Percentiles rank a stretch among this genome's conserved stretches.
Evolutionary conservation across 1,140 invertebrate genomes (phyloP).

Genomic region (Dreissena rostriformis): DNA sequence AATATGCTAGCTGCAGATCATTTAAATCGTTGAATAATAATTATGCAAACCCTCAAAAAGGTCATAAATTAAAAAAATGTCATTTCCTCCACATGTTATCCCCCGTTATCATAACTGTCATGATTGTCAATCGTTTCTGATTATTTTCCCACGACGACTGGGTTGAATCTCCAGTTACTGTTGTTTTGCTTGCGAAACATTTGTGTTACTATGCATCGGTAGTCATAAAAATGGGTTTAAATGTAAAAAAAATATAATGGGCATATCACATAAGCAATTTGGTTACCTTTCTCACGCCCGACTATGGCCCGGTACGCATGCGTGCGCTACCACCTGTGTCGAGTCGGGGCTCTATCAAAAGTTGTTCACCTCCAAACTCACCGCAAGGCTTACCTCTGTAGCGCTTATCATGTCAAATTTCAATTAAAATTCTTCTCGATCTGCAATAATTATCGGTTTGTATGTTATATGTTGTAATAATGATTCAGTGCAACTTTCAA

Average conservation of each 20-base stretch:
- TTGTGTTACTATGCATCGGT: slow-evolving; percentile 24
- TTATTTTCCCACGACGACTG: slow-evolving; percentile 43
- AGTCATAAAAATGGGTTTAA: slow-evolving; percentile 46
- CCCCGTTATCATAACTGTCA: neutral
- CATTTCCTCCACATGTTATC: neutral
- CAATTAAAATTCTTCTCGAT: neutral
- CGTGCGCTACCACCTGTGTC: neutral
- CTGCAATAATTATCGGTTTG: neutral
- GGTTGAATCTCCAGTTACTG: slow-evolving; percentile 8
- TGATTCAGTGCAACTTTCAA: no score
- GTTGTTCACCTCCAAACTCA: neutral
- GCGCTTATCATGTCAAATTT: neutral
- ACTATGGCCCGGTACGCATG: neutral
- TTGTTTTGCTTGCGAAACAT: slow-evolving; percentile 13
- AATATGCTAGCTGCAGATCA: no score
- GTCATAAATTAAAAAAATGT: neutral
- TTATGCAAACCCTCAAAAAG: neutral
- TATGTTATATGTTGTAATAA: neutral
- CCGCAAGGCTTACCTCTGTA: neutral
- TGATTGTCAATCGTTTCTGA: slow-evolving; percentile 32
- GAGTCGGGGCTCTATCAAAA: neutral
- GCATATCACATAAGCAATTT: slow-evolving; percentile 25
- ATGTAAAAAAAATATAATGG: slow-evolving; percentile 37
- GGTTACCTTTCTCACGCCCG: neutral
- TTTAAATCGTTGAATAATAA: neutral